Evolutionary conservation across 2,797 vertebrate genomes (phyloP).

Genomic region (Micropoecilia bifurca): DNA sequence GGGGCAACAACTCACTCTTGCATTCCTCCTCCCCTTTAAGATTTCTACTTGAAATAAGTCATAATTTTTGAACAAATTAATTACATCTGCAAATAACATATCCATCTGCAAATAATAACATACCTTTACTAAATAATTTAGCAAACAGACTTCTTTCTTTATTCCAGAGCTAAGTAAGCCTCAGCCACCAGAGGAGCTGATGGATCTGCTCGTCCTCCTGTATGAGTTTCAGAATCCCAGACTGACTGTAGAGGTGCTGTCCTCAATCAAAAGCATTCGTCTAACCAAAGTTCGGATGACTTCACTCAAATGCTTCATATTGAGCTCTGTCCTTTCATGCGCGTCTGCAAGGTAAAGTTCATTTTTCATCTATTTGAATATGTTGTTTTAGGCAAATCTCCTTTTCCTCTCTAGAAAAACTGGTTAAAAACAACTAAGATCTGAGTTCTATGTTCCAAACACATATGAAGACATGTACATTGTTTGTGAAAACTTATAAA

Average conservation of each 20-base stretch:
- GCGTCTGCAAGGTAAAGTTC: slow-evolving; percentile 74
- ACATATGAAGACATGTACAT: neutral
- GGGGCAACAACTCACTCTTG: too few relatives aligned
- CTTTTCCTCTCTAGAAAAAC: neutral
- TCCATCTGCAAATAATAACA: too few relatives aligned
- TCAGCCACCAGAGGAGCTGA: slow-evolving; percentile 90
- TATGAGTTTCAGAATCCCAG: slow-evolving; percentile 96
- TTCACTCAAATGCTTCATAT: slow-evolving; percentile 90
- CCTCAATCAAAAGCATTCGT: slow-evolving; percentile 84
- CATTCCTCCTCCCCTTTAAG: too few relatives aligned
- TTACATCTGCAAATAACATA: too few relatives aligned
- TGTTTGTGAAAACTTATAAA: neutral
- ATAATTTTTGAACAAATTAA: too few relatives aligned
- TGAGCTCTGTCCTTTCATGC: slow-evolving; percentile 88
- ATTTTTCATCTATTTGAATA: neutral
- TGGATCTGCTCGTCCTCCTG: slow-evolving; percentile 94
- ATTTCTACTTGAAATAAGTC: too few relatives aligned
- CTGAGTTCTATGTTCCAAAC: neutral
- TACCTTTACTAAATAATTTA: too few relatives aligned
- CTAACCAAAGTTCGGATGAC: slow-evolving; percentile 90
- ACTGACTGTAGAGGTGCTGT: slow-evolving; percentile 88
- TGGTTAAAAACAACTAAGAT: neutral
- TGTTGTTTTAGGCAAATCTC: neutral
- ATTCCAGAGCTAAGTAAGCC: slow-evolving; percentile 78
- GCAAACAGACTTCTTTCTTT: neutral